These are phyloP conservation scores for Myxocyprinus asiaticus DNA, from an alignment of 2,113 vertebrate genomes.

Conservation along the genomic window DNA sequence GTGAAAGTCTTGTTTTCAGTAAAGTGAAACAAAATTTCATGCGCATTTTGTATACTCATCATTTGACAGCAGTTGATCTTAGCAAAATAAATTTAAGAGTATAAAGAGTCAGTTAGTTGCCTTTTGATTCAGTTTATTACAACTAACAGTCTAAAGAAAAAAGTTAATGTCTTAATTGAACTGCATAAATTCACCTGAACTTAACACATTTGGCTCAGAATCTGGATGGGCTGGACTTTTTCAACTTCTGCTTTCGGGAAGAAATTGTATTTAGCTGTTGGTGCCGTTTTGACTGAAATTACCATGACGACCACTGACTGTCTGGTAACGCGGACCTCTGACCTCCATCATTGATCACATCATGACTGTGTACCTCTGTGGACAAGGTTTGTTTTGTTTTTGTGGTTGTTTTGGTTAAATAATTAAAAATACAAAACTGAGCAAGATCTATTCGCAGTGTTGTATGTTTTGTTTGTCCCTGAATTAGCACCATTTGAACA, in stretches of 20 bases:
- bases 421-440: conserved; percentile 61
- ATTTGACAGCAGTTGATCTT: not conserved
- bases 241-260: not conserved
- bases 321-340: not conserved
- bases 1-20: conserved; percentile 25
- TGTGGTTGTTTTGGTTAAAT: conserved; percentile 59
- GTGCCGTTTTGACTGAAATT: not conserved
- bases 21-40: not conserved
- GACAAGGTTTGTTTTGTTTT: conserved; percentile 52
- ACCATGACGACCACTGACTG: not conserved
- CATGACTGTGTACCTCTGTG: conserved; percentile 39
- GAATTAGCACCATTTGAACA: not conserved
- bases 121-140: not conserved
- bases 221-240: not conserved
- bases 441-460: not conserved
- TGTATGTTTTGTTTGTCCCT: not conserved
- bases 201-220: not conserved
- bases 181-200: not conserved
- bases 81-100: not conserved
- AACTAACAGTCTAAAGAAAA: not conserved
- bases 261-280: not conserved
- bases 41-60: conserved; percentile 43
- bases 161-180: not conserved
- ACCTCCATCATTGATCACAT: conserved; percentile 9
- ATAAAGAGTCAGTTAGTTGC: not conserved